Evolutionary conservation across 2,113 vertebrate species (phyloP), one percentile per base, ranked within the genome.

Genomic region (Centrocercus urophasianus): DNA sequence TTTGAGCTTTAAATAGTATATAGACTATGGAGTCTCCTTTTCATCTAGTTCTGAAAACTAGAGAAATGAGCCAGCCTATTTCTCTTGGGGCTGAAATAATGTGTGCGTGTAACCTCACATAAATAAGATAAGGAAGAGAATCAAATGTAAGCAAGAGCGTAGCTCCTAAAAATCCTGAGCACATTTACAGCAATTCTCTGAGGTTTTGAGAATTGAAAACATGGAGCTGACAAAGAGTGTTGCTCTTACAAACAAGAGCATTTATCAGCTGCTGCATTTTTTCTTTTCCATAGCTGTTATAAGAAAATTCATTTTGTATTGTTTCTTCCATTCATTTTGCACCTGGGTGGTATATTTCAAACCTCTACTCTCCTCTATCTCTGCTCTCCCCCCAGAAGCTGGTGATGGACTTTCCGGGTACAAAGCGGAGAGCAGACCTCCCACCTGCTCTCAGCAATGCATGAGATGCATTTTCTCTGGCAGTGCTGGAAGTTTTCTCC

Each of bases 181-280:
- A 76, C 77, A 80, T 56, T 88, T 83, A 73, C 66, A 87, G 50
- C n/a, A 78, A 77, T 47, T 80, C 78, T 93, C 82, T 40, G 70
- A 86, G 93, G 48, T 77, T 89, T 50, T 40, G 32, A 40, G 40
- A 72, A 70, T 24, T 36, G 77, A 70, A 90, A 85, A 83, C 59
- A 60, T 10, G 30, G 56, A 70, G 56, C 28, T 84, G 74, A 75
- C 73, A 86, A 81, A 61, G 57, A 86, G n/a, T 0, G 1, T 27
- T 57, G 45, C 40, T 43, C 52, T 80, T 59, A n/a, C 36, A 80
- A 57, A 77, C 80, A 88, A 56, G 27, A 92, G 43, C 48, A 45
- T 92, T 69, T 84, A 65, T 77, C 54, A 61, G 50, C 67, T 79
- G 65, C 65, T 69, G 65, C 15, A 63, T 66, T 86, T 18, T 86